Conservation (phyloP, 2,888 invertebrate species). For the Imbricaverruca yamaguchii region DNA sequence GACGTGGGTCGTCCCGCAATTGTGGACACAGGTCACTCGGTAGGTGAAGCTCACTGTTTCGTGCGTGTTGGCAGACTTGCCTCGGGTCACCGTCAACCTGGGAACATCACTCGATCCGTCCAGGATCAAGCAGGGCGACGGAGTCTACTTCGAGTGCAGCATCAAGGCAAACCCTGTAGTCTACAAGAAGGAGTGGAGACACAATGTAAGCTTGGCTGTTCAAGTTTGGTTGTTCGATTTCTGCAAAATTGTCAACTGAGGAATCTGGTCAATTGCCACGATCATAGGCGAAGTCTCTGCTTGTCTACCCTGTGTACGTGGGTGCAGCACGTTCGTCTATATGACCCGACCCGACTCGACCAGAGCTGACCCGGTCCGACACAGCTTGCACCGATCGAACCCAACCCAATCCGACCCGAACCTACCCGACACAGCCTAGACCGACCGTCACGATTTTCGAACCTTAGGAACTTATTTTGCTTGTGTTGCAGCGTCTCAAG, state of each 20-base stretch:
- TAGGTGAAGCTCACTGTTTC: too few species aligned
- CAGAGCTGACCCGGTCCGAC: too few species aligned
- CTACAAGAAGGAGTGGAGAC: neutral
- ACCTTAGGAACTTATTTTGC: too few species aligned
- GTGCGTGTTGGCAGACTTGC: neutral
- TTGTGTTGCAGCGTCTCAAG: too few species aligned
- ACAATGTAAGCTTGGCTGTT: neutral
- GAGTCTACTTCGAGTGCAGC: constrained; percentile 12
- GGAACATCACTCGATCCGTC: neutral
- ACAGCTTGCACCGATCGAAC: too few species aligned
- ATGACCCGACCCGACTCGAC: too few species aligned
- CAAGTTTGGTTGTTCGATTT: neutral
- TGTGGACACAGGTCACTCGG: neutral
- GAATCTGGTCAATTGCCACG: constrained; percentile 34
- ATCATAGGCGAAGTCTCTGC: neutral
- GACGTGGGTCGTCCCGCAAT: constrained; percentile 2
- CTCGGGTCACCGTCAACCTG: neutral
- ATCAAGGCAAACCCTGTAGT: neutral
- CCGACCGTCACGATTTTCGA: too few species aligned
- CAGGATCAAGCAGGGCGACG: neutral
- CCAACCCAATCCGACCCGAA: too few species aligned
- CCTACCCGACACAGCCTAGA: too few species aligned
- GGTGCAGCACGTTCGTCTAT: neutral
- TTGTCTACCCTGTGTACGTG: constrained; percentile 22
- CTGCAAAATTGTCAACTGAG: neutral